Conservation (phyloP, 2,797 vertebrate species). For the Sus cebifrons region DNA sequence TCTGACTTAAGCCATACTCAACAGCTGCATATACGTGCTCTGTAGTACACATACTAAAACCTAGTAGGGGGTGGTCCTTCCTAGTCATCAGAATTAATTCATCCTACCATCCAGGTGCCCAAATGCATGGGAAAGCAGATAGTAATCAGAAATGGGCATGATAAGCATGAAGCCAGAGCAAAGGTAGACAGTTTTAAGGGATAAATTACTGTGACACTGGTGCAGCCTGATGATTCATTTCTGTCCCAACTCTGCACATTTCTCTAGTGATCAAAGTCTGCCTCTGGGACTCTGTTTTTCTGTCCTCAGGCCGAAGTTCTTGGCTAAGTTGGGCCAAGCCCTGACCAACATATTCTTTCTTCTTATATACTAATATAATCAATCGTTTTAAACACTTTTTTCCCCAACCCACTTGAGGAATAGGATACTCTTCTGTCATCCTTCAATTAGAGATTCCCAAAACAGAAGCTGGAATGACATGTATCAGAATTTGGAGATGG, state of each 20-base stretch:
- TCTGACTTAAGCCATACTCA: not conserved
- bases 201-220: not conserved
- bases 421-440: not conserved
- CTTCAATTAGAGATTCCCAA: not conserved
- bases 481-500: not conserved
- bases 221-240: not conserved
- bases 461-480: conserved; percentile 10
- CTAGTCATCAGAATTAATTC: not conserved
- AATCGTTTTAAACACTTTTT: not conserved
- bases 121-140: not conserved
- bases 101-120: not conserved
- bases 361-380: not conserved
- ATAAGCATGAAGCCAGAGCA: conserved; percentile 17
- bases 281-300: not conserved
- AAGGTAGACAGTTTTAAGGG: conserved; percentile 3
- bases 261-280: conserved; percentile 17
- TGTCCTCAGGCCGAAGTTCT: conserved; percentile 15
- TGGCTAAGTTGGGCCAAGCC: not conserved
- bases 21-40: not conserved
- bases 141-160: conserved; percentile 30
- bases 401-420: not conserved
- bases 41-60: not conserved
- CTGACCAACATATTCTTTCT: not conserved
- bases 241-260: not conserved
- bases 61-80: not conserved